Conservation (phyloP, 2,113 vertebrate genomes). For the Edolisoma coerulescens region DNA sequence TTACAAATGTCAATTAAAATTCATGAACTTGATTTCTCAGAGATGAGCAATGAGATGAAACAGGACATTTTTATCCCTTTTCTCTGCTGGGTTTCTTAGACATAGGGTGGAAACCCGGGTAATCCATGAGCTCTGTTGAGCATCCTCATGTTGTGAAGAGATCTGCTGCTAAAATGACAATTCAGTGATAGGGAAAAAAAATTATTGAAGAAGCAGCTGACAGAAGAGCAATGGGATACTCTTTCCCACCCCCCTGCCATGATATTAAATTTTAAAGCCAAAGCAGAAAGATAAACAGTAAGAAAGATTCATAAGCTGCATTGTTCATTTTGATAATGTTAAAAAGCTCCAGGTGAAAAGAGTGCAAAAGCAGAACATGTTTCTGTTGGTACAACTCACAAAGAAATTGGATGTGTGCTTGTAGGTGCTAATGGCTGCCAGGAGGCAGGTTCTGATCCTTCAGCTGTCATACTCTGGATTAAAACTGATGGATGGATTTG, state of each 20-base stretch:
- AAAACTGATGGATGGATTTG: neutral
- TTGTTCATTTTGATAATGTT: neutral
- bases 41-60: neutral
- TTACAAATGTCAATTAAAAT: neutral
- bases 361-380: neutral
- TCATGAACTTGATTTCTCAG: neutral
- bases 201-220: neutral
- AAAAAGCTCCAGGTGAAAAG: neutral
- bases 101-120: neutral
- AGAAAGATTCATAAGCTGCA: neutral
- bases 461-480: neutral
- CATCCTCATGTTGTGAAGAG: neutral
- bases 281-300: neutral
- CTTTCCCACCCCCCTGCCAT: fast-evolving
- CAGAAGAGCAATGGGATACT: neutral
- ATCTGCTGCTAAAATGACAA: neutral
- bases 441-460: neutral
- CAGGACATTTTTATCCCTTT: neutral
- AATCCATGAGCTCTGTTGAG: neutral
- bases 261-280: neutral
- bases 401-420: neutral
- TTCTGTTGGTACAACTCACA: neutral
- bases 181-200: neutral
- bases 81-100: neutral
- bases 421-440: neutral